Evolutionary conservation across 2,113 vertebrate genomes (phyloP).

Genomic region (Parus major): DNA sequence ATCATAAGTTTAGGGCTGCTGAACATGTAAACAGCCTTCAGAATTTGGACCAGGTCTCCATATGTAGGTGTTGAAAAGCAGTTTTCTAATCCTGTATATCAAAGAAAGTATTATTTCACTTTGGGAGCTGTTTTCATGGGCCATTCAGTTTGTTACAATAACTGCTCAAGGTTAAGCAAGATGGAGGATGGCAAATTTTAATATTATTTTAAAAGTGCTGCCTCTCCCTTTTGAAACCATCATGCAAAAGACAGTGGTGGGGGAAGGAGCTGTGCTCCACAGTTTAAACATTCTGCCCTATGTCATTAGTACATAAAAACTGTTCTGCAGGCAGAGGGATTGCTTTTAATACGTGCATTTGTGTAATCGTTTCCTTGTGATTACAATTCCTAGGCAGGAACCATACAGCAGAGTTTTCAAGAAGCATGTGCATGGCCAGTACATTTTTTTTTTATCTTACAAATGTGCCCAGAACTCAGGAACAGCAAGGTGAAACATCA

Average conservation of each 20-base stretch:
- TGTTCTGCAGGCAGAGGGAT: slow-evolving; percentile 4
- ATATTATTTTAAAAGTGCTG: neutral
- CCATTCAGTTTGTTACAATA: neutral
- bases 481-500: slow-evolving; percentile 40
- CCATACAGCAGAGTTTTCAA: neutral
- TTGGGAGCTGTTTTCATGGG: neutral
- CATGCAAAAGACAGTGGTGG: neutral
- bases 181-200: neutral
- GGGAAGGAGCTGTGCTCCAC: neutral
- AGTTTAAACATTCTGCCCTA: neutral
- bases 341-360: slow-evolving; percentile 17
- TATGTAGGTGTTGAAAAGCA: neutral
- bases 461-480: neutral
- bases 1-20: neutral
- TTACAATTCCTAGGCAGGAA: slow-evolving; percentile 23
- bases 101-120: neutral
- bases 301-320: neutral
- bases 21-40: neutral
- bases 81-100: neutral
- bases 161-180: slow-evolving; percentile 9
- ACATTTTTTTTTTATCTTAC: neutral
- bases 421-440: slow-evolving; percentile 15
- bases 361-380: slow-evolving; percentile 35
- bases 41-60: neutral
- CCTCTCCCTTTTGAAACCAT: neutral